These are phyloP conservation scores for Zapornia atra DNA, from an alignment of 2,113 vertebrate genomes.

Conservation along the genomic window DNA sequence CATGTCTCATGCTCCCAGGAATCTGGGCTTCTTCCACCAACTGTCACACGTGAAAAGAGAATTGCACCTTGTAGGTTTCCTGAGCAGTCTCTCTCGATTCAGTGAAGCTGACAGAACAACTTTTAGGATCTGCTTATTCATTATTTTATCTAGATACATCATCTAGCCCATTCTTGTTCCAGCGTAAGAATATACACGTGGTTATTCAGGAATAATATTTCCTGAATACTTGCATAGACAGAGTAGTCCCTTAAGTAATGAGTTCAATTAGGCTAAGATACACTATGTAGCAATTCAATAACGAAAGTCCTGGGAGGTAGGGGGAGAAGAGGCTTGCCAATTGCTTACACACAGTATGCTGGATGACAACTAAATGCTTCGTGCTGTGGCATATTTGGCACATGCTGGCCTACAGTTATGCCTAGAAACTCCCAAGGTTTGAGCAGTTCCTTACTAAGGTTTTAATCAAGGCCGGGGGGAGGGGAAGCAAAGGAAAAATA, in stretches of 20 bases:
- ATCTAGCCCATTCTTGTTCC: neutral
- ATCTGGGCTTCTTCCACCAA: neutral
- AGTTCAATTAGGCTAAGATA: slow-evolving; percentile 58
- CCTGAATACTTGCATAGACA: slow-evolving; percentile 16
- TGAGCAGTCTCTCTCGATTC: neutral
- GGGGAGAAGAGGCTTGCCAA: slow-evolving; percentile 11
- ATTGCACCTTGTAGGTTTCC: neutral
- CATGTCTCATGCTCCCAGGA: neutral
- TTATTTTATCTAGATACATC: neutral
- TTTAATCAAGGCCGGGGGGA: neutral
- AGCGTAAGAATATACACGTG: neutral
- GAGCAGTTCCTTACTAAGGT: neutral
- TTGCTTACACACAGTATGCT: slow-evolving; percentile 22
- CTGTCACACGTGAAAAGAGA: neutral
- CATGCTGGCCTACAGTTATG: slow-evolving; percentile 23
- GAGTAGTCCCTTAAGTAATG: slow-evolving; percentile 52
- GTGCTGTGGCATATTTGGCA: slow-evolving; percentile 51
- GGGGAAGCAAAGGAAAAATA: neutral
- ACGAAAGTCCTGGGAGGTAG: slow-evolving; percentile 44
- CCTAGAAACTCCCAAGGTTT: slow-evolving; percentile 17
- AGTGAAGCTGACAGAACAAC: neutral
- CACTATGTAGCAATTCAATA: slow-evolving; percentile 51
- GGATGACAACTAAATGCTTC: slow-evolving; percentile 30
- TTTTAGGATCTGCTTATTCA: neutral
- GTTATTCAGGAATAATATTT: slow-evolving; percentile 38